Conservation (phyloP, 1,140 invertebrate genomes). For the Listronotus bonariensis region DNA sequence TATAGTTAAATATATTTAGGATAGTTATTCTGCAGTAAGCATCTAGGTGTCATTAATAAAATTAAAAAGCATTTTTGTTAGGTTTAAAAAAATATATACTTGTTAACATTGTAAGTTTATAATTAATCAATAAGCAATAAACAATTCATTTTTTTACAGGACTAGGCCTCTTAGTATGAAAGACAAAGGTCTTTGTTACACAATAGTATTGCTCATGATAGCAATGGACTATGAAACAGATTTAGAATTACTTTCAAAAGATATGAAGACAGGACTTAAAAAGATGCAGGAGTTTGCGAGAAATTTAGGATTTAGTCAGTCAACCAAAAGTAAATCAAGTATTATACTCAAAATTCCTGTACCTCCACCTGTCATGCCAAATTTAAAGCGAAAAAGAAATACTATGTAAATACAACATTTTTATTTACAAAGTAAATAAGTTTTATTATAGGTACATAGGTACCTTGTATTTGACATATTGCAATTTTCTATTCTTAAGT, state of each 20-base stretch:
- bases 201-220: conserved; percentile 56
- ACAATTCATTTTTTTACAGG: conserved; percentile 51
- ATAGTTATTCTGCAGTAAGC: too few relatives aligned
- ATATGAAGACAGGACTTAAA: conserved; percentile 55
- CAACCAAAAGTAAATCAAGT: conserved; percentile 52
- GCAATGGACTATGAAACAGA: conserved; percentile 55
- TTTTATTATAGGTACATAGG: too few relatives aligned
- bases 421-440: too few relatives aligned
- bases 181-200: conserved; percentile 59
- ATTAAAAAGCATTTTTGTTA: too few relatives aligned
- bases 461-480: too few relatives aligned
- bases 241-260: conserved; percentile 55
- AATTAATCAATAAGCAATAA: too few relatives aligned
- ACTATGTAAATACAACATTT: background rate
- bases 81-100: too few relatives aligned
- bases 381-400: conserved; percentile 36
- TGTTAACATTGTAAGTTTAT: too few relatives aligned
- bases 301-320: conserved; percentile 53
- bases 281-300: conserved; percentile 57
- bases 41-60: too few relatives aligned
- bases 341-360: conserved; percentile 57
- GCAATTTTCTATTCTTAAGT: too few relatives aligned
- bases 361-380: conserved; percentile 47
- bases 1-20: too few relatives aligned
- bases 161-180: conserved; percentile 55